Evolutionary conservation across 1,140 invertebrate species (phyloP).

Genomic region (Caerostris darwini): DNA sequence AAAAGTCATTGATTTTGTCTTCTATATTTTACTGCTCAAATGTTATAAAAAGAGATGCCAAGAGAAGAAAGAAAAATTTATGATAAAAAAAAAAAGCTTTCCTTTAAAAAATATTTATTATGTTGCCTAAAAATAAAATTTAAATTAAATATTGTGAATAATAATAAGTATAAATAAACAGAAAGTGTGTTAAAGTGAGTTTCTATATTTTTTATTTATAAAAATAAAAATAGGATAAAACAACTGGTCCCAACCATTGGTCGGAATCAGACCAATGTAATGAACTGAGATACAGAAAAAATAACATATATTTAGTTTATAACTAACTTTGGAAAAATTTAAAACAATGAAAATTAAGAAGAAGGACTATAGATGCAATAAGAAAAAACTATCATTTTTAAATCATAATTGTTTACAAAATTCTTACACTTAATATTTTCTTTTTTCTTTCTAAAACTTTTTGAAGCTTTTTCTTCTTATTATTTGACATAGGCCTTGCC

Average conservation of each 20-base stretch:
- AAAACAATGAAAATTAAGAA: neutral
- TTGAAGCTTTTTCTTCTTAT: constrained; percentile 91
- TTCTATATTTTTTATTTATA: too few species aligned
- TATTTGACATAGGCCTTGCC: constrained; percentile 88
- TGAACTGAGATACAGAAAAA: neutral
- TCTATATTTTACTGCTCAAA: too few species aligned
- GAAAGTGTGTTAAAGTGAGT: too few species aligned
- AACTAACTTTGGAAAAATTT: neutral
- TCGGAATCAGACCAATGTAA: neutral
- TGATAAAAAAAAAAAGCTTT: too few species aligned
- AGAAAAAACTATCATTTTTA: neutral
- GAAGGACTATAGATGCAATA: neutral
- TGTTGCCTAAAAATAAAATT: too few species aligned
- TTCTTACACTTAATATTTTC: constrained; percentile 92
- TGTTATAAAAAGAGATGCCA: too few species aligned
- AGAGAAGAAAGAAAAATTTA: too few species aligned
- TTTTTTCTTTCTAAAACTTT: constrained; percentile 93
- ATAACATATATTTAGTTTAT: neutral
- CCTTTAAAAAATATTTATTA: too few species aligned
- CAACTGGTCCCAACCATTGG: neutral
- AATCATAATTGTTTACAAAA: constrained; percentile 22
- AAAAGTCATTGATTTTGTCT: too few species aligned
- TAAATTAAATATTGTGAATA: too few species aligned
- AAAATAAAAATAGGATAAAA: too few species aligned
- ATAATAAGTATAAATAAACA: too few species aligned